A percentile compares a stretch with the other conserved stretches of the same genome.
These are phyloP conservation scores for Eunapius fragilis DNA, from an alignment of 37 sponge, comb jelly and placozoan genomes.

Conservation along the genomic window DNA sequence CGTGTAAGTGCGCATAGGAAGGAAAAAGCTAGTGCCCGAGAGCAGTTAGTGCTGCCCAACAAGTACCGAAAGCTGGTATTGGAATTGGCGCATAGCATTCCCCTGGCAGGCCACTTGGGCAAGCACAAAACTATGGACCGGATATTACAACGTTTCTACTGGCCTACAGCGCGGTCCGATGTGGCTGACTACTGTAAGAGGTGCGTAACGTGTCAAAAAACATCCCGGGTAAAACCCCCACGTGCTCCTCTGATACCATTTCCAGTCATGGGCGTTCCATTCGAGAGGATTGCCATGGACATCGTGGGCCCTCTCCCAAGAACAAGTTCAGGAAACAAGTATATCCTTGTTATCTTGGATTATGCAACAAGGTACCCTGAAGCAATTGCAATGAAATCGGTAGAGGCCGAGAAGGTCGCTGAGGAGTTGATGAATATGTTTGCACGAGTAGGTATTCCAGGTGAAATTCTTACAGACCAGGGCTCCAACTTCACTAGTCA, in stretches of 20 bases:
- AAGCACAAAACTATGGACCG: constrained; percentile 34
- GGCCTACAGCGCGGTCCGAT: constrained; percentile 42
- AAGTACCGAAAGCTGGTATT: constrained; percentile 12
- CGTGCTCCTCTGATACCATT: constrained; percentile 19
- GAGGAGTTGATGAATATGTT: constrained; percentile 18
- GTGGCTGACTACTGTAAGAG: too few relatives aligned
- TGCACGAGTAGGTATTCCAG: constrained; percentile 22
- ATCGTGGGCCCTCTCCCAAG: constrained; percentile 20
- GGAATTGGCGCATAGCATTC: constrained; percentile 34
- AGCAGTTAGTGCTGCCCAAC: constrained; percentile 46
- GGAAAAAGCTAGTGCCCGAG: neutral
- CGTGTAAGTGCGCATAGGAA: too few relatives aligned
- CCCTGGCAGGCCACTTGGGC: constrained; percentile 57
- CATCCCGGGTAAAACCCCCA: neutral
- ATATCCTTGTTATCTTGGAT: neutral
- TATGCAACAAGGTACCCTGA: constrained; percentile 45
- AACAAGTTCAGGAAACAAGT: neutral
- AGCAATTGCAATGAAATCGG: constrained; percentile 18
- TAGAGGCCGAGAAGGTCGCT: constrained; percentile 21
- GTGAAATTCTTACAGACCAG: constrained; percentile 23
- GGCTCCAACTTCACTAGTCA: constrained; percentile 16
- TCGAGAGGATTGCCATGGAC: constrained; percentile 10
- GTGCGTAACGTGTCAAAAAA: too few relatives aligned
- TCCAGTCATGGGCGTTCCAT: constrained; percentile 11
- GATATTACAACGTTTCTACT: constrained; percentile 38